phyloP scores from a whole-genome alignment of 2,113 vertebrate genomes.

The Tachysurus fulvidraco region DNA sequence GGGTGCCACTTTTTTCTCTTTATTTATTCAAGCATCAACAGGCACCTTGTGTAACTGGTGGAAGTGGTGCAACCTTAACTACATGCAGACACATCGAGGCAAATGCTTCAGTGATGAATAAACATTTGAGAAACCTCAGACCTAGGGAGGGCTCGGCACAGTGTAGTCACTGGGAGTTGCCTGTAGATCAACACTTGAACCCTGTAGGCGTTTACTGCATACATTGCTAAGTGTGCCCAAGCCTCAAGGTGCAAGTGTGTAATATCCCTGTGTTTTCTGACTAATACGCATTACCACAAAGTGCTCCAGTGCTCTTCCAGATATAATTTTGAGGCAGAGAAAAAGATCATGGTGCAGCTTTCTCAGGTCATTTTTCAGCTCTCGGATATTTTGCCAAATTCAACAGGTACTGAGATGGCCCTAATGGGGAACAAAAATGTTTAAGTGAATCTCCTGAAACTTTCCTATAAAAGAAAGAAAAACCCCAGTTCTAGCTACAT shows the following conservation, averaged over 20 bases:
- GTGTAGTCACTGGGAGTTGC: constrained; percentile 26
- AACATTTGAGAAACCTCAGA: constrained; percentile 28
- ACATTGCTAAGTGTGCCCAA: constrained; percentile 8
- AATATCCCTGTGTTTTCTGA: constrained; percentile 26
- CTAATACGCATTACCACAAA: constrained; percentile 26
- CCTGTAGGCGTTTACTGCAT: constrained; percentile 17
- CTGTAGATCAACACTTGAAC: constrained; percentile 25
- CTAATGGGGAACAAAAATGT: background rate
- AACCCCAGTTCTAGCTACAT: background rate
- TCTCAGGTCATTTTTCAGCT: background rate
- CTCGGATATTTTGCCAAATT: background rate
- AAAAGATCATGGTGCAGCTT: constrained; percentile 1
- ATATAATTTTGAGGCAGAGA: background rate
- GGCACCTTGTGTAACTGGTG: constrained; percentile 22
- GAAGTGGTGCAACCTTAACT: constrained; percentile 3
- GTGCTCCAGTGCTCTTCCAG: constrained; percentile 7
- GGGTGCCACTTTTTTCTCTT: constrained; percentile 75
- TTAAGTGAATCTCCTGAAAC: background rate
- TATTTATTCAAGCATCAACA: constrained; percentile 30
- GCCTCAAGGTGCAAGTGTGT: constrained; percentile 35
- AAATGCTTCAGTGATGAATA: constrained; percentile 25
- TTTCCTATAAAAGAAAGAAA: background rate
- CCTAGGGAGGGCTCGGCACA: constrained; percentile 5
- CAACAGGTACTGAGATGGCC: background rate
- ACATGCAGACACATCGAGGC: background rate